Evolutionary conservation across 2,888 invertebrate species (phyloP).

Genomic region (Acrobasis suavella): DNA sequence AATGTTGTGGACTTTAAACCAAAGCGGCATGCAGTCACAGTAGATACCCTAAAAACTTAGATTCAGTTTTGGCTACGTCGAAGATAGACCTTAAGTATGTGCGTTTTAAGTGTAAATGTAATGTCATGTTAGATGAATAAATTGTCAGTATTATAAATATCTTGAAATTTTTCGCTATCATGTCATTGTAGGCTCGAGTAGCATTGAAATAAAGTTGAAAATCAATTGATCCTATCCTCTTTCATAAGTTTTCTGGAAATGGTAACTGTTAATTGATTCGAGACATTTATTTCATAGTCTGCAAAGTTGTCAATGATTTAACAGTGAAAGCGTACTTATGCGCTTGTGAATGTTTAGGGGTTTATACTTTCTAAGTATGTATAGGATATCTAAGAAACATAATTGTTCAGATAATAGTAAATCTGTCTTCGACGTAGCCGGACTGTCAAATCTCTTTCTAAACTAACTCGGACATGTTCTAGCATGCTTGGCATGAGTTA

Average conservation of each 20-base stretch:
- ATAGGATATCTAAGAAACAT: too few relatives aligned
- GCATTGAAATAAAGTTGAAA: background rate
- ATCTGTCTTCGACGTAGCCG: background rate
- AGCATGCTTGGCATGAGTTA: constrained; percentile 72
- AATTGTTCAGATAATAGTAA: background rate
- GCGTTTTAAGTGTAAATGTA: constrained; percentile 8
- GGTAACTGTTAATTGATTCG: background rate
- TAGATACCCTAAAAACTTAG: constrained; percentile 17
- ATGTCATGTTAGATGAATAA: constrained; percentile 4
- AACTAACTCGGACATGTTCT: constrained; percentile 28
- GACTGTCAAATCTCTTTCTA: constrained; percentile 3
- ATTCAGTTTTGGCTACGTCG: constrained; percentile 15
- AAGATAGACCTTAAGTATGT: constrained; percentile 26
- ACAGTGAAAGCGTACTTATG: background rate
- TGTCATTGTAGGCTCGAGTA: too few relatives aligned
- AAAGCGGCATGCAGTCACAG: constrained; percentile 13
- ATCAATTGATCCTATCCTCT: background rate
- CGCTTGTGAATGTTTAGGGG: too few relatives aligned
- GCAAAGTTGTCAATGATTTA: background rate
- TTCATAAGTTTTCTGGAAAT: background rate
- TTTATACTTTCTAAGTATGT: too few relatives aligned
- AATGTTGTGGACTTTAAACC: background rate
- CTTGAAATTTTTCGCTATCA: too few relatives aligned
- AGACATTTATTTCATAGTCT: background rate
- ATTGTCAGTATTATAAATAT: too few relatives aligned